Conservation (phyloP, 1,140 invertebrate genomes). For the Brachionus asplanchnoidis region DNA sequence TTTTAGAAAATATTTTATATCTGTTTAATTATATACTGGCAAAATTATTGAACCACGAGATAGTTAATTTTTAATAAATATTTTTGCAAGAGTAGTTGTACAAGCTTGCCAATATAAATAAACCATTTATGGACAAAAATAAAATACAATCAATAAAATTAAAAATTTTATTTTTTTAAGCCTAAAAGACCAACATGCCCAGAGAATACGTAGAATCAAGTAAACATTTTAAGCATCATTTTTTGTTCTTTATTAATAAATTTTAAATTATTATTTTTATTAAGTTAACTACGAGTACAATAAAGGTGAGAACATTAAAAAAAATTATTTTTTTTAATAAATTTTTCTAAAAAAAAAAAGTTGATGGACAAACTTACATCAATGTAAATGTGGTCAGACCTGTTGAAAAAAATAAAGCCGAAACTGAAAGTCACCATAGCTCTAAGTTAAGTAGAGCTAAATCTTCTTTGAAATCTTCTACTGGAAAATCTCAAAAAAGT, state of each 20-base stretch:
- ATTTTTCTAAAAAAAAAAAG: background rate
- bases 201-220: conserved; percentile 22
- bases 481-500: background rate
- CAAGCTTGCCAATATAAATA: background rate
- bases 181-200: background rate
- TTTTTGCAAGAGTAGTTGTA: background rate
- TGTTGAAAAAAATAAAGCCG: background rate
- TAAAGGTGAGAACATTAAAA: background rate
- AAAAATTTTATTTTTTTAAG: background rate
- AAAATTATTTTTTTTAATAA: background rate
- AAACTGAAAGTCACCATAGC: background rate
- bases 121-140: background rate
- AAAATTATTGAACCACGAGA: background rate
- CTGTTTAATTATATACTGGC: background rate
- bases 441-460: background rate
- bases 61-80: background rate
- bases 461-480: background rate
- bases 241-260: background rate
- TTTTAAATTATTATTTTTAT: background rate
- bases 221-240: background rate
- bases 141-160: background rate
- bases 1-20: background rate
- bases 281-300: conserved; percentile 20
- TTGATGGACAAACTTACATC: conserved; percentile 1
- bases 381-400: conserved; percentile 16